Conservation (phyloP, 2,797 vertebrate genomes). For the Rhinogobio ventralis region DNA sequence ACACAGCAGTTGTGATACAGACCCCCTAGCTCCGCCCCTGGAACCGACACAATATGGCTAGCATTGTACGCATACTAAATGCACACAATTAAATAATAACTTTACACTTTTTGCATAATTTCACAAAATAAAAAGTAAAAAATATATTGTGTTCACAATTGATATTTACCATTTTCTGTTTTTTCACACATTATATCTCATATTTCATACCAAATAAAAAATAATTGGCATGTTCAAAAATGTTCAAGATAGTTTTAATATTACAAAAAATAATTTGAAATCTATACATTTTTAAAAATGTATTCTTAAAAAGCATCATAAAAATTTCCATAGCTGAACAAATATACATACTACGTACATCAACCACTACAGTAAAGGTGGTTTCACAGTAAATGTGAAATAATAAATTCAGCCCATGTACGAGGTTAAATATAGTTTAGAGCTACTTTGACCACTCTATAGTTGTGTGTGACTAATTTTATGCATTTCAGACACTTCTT, state of each 20-base stretch:
- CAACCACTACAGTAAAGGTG: background rate
- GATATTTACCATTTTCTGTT: background rate
- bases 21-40: no score
- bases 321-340: background rate
- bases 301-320: background rate
- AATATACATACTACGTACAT: background rate
- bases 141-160: background rate
- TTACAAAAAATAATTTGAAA: no score
- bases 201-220: no score
- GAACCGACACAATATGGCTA: constrained; percentile 28
- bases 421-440: background rate
- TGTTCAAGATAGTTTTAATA: no score
- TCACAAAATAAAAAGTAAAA: background rate
- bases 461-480: background rate
- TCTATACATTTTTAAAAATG: no score
- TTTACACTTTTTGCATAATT: background rate
- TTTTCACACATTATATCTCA: no score
- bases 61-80: background rate
- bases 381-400: background rate
- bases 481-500: constrained; percentile 12
- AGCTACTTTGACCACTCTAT: background rate
- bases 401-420: background rate
- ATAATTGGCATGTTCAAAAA: no score
- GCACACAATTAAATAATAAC: background rate
- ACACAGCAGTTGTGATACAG: no score